Evolutionary conservation across 35 echinoderm and acorn worm species (phyloP), one percentile per base, ranked within the genome.

Genomic region (Patiria miniata): DNA sequence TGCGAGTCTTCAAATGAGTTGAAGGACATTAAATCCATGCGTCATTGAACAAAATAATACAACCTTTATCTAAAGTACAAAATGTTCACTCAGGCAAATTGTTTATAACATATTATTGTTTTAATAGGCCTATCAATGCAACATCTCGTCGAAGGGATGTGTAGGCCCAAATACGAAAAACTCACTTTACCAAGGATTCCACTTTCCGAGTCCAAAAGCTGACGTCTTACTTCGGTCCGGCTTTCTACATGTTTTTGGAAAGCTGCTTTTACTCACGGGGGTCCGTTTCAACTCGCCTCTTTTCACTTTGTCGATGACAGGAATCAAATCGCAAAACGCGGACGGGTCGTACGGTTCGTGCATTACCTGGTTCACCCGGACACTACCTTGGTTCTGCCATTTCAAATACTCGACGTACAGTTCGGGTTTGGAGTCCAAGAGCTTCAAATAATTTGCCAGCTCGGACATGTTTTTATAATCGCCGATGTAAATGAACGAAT

Each of bases 401-500:
- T 78, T 33, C 8, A 94, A 94, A 81, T 94, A 94, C 42, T 89
- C 44, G n/a, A 65, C 51, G 47, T 94, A 94, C 17, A 88, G 61
- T 17, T 69, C 78, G 36, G 77, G 50, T 40, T 94, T 87, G 6
- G 19, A 56, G 52, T 90, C 87, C 14, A 94, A 54, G 1, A 78
- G 77, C 19, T 81, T 28, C 28, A 94, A 17, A 81, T 94, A 86
- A 16, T 85, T 29, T 2, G 52, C 73, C 2, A 94, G 56, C 29
- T 86, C 82, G 40, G 86, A 1, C 37, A 57, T 73, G 42, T 80
- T 90, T 10, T 40, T 39, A 44, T 89, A 93, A n/a, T 93, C 86
- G 52, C 89, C 87, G 29, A 93, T 79, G 30, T 93, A 87, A 22
- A 93, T 93, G 81, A 93, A 93, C 1, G 91, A 93, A 61, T 69